Conservation (phyloP, 2,888 invertebrate species). For the Mesorhabditis spiculigera region DNA sequence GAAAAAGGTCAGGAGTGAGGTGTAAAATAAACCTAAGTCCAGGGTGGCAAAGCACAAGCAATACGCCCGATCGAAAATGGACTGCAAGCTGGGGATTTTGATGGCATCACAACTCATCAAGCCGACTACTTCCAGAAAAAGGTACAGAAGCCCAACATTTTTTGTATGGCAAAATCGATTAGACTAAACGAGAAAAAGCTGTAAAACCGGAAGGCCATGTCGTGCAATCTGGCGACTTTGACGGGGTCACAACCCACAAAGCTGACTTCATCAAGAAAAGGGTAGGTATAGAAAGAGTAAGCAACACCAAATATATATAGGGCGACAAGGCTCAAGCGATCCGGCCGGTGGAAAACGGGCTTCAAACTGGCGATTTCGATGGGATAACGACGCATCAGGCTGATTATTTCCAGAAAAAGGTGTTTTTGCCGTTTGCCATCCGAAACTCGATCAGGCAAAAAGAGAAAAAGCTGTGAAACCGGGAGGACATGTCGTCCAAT, state of each 20-base stretch:
- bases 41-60: slow-evolving; percentile 19
- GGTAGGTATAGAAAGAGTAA: neutral
- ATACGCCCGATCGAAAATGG: slow-evolving; percentile 20
- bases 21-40: neutral
- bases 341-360: slow-evolving; percentile 18
- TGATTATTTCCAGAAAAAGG: slow-evolving; percentile 8
- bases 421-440: neutral
- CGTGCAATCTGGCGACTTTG: slow-evolving; percentile 20
- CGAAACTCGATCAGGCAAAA: slow-evolving; percentile 11
- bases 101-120: slow-evolving; percentile 31
- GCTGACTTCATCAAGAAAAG: slow-evolving; percentile 11
- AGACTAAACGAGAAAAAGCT: neutral
- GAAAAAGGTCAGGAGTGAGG: slow-evolving; percentile 11
- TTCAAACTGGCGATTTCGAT: slow-evolving; percentile 28
- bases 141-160: slow-evolving; percentile 12
- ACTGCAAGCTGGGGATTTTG: slow-evolving; percentile 29
- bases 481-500: neutral
- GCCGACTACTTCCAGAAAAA: slow-evolving; percentile 27
- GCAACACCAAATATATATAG: neutral
- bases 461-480: slow-evolving; percentile 7
- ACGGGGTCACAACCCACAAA: slow-evolving; percentile 23
- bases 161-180: neutral
- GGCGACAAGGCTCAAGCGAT: slow-evolving; percentile 7
- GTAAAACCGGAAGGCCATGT: slow-evolving; percentile 11
- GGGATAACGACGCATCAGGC: slow-evolving; percentile 29